These are phyloP conservation scores for Florisuga fusca DNA, from an alignment of 2,797 vertebrate genomes.

Conservation along the genomic window DNA sequence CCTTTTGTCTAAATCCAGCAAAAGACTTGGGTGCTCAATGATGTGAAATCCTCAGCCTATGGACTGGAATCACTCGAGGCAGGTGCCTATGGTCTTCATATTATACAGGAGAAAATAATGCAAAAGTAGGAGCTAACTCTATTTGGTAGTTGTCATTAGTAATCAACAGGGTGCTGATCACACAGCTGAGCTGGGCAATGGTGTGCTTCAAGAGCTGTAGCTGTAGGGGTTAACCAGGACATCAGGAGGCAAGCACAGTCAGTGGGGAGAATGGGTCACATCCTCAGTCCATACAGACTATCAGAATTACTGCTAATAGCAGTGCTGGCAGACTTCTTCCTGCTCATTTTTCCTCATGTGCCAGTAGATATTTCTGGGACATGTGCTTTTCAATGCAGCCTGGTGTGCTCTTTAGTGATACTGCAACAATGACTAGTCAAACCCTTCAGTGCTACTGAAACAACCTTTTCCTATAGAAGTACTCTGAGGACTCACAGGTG, in stretches of 20 bases:
- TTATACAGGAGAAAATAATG: not conserved
- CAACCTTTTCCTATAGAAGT: not conserved
- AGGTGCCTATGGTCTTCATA: not conserved
- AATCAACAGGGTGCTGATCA: not conserved
- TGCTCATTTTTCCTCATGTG: no score
- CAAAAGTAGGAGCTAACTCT: not conserved
- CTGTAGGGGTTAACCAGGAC: not conserved
- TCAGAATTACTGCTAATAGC: not conserved
- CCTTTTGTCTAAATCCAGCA: not conserved
- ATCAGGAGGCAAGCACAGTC: not conserved
- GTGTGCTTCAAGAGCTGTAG: not conserved
- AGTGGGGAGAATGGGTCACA: not conserved
- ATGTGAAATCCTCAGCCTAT: not conserved
- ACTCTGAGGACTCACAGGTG: not conserved
- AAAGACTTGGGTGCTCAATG: fast-evolving
- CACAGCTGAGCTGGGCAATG: not conserved
- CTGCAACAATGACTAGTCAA: not conserved
- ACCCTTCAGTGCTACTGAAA: not conserved
- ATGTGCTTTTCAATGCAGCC: not conserved
- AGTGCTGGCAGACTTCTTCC: not conserved
- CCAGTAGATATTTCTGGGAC: not conserved
- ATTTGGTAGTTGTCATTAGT: not conserved
- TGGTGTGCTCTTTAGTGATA: not conserved
- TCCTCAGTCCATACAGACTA: not conserved
- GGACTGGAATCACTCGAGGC: not conserved